Base-by-base conservation (phyloP, 2,113 vertebrate genomes). In the Puntigrus tetrazona region DNA sequence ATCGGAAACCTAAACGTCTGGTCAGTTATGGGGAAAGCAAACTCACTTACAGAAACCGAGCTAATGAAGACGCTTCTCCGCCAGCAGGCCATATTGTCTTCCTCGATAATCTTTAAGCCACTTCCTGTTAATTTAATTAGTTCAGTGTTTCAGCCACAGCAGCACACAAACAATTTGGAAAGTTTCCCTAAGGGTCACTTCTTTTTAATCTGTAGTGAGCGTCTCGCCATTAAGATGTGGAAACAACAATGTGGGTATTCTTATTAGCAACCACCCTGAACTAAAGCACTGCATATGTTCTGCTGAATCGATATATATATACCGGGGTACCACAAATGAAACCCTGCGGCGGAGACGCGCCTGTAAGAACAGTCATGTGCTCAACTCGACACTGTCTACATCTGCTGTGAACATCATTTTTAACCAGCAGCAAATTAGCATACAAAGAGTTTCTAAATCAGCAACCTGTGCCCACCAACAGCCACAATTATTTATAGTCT, bases 401-500 rank as follows among this genome's bases (percentile, higher is more conserved):
- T 84, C 83, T 70, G 85, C 77, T 63, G 78, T 81, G 76, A 84
- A 77, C 73, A 73, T 86, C 69, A 65, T 80, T 52, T 83, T 67
- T 88, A 82, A 50, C 77, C 80, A 72, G 29, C 36, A 41, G 73
- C 61, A 82, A 76, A 74, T 86, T 82, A 36, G 73, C 85, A 76
- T 76, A 74, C 85, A 79, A 83, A 82, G 85, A 45, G 59, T 75
- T 82, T 86, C 61, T 50, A 59, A 72, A 73, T 70, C 43, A 36
- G 72, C 34, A 72, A 78, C 36, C 61, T 84, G 59, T 61, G 73
- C 61, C 34, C 67, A 70, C 29, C 47, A 69, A 74, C 52, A 47
- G 36, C n/a, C 4, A 83, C 72, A 70, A 85, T 85, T 85, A 88
- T 88, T 87, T 74, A 82, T 50, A 14, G 22, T 72, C 18, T 78